A percentile compares a stretch with the other conserved stretches of the same genome.
Conservation (phyloP, 2,888 invertebrate genomes). For the Cryptus viduatorius region DNA sequence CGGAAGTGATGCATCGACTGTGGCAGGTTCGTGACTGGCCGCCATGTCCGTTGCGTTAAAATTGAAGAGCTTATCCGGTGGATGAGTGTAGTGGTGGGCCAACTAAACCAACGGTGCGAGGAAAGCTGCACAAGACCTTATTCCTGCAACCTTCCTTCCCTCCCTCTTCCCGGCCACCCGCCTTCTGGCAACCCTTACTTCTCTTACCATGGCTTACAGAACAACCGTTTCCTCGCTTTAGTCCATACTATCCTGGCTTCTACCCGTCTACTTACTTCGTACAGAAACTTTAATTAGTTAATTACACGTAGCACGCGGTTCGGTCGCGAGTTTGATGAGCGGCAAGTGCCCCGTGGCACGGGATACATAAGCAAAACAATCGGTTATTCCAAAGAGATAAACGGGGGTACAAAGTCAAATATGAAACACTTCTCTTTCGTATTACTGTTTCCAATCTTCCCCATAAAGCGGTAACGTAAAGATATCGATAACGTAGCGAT, state of each 20-base stretch:
- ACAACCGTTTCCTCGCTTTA: constrained; percentile 26
- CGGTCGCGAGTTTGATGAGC: constrained; percentile 65
- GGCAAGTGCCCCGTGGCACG: constrained; percentile 52
- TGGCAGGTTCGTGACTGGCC: constrained; percentile 76
- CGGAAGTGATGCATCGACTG: constrained; percentile 68
- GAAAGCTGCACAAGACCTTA: constrained; percentile 47
- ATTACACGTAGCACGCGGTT: constrained; percentile 70
- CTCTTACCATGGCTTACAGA: constrained; percentile 17
- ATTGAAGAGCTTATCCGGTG: constrained; percentile 78
- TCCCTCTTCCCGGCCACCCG: not conserved
- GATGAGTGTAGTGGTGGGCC: constrained; percentile 71
- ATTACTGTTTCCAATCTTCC: not conserved
- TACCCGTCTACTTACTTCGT: constrained; percentile 55
- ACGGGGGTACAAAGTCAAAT: constrained; percentile 38
- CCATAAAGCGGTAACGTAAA: too few species aligned
- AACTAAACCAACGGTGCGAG: constrained; percentile 44
- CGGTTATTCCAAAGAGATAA: constrained; percentile 42
- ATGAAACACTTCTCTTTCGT: constrained; percentile 8
- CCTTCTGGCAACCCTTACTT: not conserved
- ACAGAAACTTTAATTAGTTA: constrained; percentile 77
- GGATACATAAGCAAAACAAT: constrained; percentile 63
- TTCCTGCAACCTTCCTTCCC: constrained; percentile 35
- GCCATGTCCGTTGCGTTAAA: constrained; percentile 76
- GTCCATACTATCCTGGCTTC: not conserved
- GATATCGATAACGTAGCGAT: too few species aligned